These are phyloP conservation scores for Coremacera marginata DNA, from an alignment of 2,888 invertebrate species.

Conservation along the genomic window DNA sequence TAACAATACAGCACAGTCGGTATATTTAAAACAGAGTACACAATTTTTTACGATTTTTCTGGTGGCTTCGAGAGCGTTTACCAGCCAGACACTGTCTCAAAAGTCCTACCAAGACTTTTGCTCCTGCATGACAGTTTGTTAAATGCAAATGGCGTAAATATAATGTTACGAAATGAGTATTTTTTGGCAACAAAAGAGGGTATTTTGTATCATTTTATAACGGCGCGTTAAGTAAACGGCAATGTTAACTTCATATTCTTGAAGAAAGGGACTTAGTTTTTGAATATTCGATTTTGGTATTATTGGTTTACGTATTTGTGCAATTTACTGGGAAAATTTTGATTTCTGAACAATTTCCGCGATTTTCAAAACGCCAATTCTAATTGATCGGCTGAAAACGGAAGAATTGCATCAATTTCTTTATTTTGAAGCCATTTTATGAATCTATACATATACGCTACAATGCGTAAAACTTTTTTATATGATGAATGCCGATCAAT, in stretches of 20 bases:
- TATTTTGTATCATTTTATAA: slow-evolving; percentile 16
- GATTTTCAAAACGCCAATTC: neutral
- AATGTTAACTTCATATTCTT: neutral
- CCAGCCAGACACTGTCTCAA: neutral
- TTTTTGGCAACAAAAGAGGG: slow-evolving; percentile 3
- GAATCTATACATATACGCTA: neutral
- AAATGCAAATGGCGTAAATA: neutral
- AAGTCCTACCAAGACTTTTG: neutral
- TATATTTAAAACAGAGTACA: slow-evolving; percentile 12
- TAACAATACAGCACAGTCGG: no score
- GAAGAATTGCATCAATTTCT: neutral
- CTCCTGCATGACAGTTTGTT: neutral
- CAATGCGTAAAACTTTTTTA: neutral
- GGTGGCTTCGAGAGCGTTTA: neutral
- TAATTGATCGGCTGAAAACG: neutral
- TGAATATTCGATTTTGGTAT: neutral
- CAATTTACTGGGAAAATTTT: neutral
- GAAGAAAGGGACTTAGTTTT: neutral
- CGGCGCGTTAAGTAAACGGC: slow-evolving; percentile 8
- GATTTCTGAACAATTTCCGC: neutral
- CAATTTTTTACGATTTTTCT: slow-evolving; percentile 3
- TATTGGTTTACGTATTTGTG: neutral
- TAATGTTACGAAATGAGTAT: neutral
- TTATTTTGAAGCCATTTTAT: neutral
- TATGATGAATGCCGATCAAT: neutral